Evolutionary conservation across 1,140 invertebrate genomes (phyloP).

Genomic region (Tetragonula clypearis): DNA sequence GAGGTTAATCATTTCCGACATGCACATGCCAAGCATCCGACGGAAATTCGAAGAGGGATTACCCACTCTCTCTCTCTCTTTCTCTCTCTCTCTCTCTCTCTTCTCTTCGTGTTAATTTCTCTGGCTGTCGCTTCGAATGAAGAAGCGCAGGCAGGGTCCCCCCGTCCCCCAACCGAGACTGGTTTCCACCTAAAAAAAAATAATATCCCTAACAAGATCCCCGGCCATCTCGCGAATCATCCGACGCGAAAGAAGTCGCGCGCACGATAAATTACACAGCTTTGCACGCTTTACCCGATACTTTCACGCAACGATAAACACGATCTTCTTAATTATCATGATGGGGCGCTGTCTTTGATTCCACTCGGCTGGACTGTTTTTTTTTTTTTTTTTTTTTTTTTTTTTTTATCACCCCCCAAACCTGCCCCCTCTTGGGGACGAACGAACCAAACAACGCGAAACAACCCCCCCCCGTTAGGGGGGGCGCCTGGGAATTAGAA

Average conservation of each 20-base stretch:
- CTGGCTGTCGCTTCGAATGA: slow-evolving; percentile 4
- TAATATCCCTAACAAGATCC: slow-evolving; percentile 15
- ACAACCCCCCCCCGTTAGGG: not conserved
- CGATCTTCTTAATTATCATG: slow-evolving; percentile 6
- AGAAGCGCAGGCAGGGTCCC: not conserved
- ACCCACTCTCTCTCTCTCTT: not conserved
- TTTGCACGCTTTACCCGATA: not conserved
- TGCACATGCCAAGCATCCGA: slow-evolving; percentile 33
- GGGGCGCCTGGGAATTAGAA: not conserved
- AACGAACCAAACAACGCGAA: not conserved
- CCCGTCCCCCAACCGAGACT: too few relatives aligned
- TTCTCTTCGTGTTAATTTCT: not conserved
- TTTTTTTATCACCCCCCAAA: not conserved
- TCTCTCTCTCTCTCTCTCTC: not conserved
- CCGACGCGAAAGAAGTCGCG: not conserved
- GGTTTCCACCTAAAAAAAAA: not conserved
- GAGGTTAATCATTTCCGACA: slow-evolving; percentile 72
- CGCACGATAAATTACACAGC: not conserved
- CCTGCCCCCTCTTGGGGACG: too few relatives aligned
- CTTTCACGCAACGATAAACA: too few relatives aligned
- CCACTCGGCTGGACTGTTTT: not conserved
- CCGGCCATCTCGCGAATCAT: too few relatives aligned
- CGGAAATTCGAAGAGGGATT: slow-evolving; percentile 6
- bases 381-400: not conserved
- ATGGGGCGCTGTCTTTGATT: not conserved